Conservation (phyloP, 2,888 invertebrate genomes). For the Dolomedes plantarius region DNA sequence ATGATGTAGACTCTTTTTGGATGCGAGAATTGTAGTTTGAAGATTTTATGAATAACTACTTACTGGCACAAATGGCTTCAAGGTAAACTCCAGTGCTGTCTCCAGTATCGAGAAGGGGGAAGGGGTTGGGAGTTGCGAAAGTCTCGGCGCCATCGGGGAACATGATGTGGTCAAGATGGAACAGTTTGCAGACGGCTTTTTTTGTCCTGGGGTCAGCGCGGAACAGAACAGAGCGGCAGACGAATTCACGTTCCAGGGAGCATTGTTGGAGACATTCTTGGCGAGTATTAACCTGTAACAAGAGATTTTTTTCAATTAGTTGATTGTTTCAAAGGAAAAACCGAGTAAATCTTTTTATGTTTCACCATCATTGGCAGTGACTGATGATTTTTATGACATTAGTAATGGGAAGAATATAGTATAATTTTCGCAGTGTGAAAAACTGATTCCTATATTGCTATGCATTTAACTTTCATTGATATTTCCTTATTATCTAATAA, state of each 20-base stretch:
- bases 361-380: too few species aligned
- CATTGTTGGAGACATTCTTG: conserved; percentile 92
- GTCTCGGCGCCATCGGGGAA: conserved; percentile 94
- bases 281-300: conserved; percentile 86
- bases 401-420: too few species aligned
- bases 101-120: conserved; percentile 93
- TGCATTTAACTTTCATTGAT: too few species aligned
- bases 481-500: too few species aligned
- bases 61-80: conserved; percentile 93
- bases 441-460: too few species aligned
- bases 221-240: conserved; percentile 87
- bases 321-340: too few species aligned
- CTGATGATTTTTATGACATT: too few species aligned
- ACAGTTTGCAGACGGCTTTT: conserved; percentile 92
- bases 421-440: too few species aligned
- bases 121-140: conserved; percentile 83
- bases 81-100: conserved; percentile 92
- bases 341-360: too few species aligned
- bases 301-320: background rate
- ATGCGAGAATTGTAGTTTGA: too few species aligned
- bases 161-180: conserved; percentile 93
- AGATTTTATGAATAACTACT: too few species aligned
- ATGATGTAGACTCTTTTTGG: too few species aligned
- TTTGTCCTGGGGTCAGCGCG: conserved; percentile 73
- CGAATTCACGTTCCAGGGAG: conserved; percentile 93